Evolutionary conservation across 2,888 invertebrate genomes (phyloP).

Genomic region (Nasonia oneida): DNA sequence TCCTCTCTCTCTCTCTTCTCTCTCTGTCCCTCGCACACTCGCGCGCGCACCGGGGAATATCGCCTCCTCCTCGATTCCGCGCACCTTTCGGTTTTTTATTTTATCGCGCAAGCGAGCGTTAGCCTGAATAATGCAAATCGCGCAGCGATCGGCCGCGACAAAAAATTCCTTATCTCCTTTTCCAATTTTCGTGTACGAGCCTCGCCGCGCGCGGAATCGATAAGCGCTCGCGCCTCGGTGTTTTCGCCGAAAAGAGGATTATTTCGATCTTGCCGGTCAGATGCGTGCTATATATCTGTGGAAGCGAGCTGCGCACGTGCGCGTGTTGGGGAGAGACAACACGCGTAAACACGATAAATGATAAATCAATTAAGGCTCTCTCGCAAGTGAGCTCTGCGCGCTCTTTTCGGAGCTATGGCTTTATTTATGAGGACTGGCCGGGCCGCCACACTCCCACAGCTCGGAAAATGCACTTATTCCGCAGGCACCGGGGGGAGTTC

Average conservation of each 20-base stretch:
- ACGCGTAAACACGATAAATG: constrained; percentile 43
- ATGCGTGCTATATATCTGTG: background rate
- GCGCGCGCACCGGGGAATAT: constrained; percentile 11
- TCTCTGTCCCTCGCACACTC: too few species aligned
- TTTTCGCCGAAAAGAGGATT: constrained; percentile 42
- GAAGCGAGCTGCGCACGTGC: background rate
- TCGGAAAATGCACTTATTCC: constrained; percentile 44
- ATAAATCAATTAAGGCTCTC: constrained; percentile 55
- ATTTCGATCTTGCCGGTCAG: constrained; percentile 1
- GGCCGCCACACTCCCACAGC: constrained; percentile 20
- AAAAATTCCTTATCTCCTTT: constrained; percentile 46
- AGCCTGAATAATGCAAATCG: constrained; percentile 57
- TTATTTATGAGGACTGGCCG: constrained; percentile 11
- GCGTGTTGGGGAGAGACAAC: background rate
- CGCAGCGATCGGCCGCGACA: constrained; percentile 35
- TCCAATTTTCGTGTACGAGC: constrained; percentile 32
- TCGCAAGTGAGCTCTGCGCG: constrained; percentile 2
- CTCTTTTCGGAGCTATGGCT: constrained; percentile 3
- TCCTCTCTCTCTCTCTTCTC: background rate
- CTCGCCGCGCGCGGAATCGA: constrained; percentile 13
- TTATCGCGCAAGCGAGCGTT: constrained; percentile 7
- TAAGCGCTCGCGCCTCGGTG: constrained; percentile 7
- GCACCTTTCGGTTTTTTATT: constrained; percentile 23
- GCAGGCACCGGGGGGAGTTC: constrained; percentile 13
- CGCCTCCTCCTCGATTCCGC: background rate